A percentile compares a stretch with the other conserved stretches of the same genome.
Evolutionary conservation across 2,888 invertebrate species (phyloP).

Genomic region (Himalopsyche kuldschensis): DNA sequence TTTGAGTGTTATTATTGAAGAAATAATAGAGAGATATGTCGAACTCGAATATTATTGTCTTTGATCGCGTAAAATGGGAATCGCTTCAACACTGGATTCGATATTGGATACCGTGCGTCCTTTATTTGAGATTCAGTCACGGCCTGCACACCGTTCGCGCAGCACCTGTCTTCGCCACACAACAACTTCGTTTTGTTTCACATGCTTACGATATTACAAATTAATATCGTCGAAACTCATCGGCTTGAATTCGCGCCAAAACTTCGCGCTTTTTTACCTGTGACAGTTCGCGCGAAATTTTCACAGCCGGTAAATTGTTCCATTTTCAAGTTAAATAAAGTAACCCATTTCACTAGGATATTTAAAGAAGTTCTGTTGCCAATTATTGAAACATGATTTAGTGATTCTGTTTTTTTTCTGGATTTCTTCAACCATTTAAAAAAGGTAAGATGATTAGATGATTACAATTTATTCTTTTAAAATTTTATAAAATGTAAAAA

Average conservation of each 20-base stretch:
- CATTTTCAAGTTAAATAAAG: not conserved
- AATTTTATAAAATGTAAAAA: no score
- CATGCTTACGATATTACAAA: not conserved
- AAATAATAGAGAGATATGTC: no score
- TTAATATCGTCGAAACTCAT: not conserved
- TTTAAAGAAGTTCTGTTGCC: no score
- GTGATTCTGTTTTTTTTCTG: no score
- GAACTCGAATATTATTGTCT: no score
- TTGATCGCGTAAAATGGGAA: not conserved
- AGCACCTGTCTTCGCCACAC: not conserved
- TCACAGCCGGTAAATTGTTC: not conserved
- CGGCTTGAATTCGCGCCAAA: not conserved
- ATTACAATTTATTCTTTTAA: no score
- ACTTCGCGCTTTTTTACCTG: not conserved
- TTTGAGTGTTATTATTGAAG: no score
- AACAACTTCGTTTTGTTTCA: not conserved
- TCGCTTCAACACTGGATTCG: not conserved
- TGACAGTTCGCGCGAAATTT: not conserved
- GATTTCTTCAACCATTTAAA: no score
- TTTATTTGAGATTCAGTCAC: not conserved
- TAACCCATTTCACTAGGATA: no score
- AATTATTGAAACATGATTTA: no score
- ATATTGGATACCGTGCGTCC: not conserved
- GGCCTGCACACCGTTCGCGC: not conserved
- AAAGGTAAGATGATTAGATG: no score